These are phyloP conservation scores for Scaptomyza caliginosa DNA, from an alignment of 2,888 invertebrate species.

Conservation along the genomic window DNA sequence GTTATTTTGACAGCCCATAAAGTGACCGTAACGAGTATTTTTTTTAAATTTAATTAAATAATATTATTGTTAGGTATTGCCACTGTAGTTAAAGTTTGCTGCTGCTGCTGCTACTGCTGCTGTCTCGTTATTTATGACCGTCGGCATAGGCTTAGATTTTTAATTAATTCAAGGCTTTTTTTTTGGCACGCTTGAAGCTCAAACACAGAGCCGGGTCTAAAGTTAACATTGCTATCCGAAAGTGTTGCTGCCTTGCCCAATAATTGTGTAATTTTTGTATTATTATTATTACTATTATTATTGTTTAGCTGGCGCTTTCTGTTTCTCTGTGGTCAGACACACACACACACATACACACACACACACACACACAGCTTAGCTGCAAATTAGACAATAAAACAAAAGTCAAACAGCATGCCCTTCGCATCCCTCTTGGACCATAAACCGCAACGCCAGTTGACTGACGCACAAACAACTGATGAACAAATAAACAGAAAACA, in stretches of 20 bases:
- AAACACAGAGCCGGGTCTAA: background rate
- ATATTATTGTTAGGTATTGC: constrained; percentile 38
- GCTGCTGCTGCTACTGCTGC: constrained; percentile 31
- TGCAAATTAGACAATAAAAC: constrained; percentile 63
- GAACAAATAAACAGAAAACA: constrained; percentile 3
- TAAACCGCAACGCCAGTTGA: background rate
- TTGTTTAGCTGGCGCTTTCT: constrained; percentile 19
- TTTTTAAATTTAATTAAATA: constrained; percentile 24
- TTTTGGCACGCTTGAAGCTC: constrained; percentile 52
- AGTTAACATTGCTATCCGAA: constrained; percentile 17
- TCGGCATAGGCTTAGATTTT: constrained; percentile 76
- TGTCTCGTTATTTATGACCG: constrained; percentile 68
- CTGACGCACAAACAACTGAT: constrained; percentile 59
- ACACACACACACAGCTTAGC: constrained; percentile 11
- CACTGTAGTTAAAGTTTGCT: constrained; percentile 28
- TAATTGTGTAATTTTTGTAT: constrained; percentile 74
- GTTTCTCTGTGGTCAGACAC: constrained; percentile 55
- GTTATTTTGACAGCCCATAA: background rate
- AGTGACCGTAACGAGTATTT: constrained; percentile 8
- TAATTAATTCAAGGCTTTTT: constrained; percentile 80
- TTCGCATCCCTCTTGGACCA: background rate
- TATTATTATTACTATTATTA: constrained; percentile 6
- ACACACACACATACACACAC: constrained; percentile 16
- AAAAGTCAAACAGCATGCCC: constrained; percentile 33
- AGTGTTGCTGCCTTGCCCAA: constrained; percentile 56